These are phyloP conservation scores for Riparia riparia DNA, from an alignment of 2,113 vertebrate species.

Conservation along the genomic window DNA sequence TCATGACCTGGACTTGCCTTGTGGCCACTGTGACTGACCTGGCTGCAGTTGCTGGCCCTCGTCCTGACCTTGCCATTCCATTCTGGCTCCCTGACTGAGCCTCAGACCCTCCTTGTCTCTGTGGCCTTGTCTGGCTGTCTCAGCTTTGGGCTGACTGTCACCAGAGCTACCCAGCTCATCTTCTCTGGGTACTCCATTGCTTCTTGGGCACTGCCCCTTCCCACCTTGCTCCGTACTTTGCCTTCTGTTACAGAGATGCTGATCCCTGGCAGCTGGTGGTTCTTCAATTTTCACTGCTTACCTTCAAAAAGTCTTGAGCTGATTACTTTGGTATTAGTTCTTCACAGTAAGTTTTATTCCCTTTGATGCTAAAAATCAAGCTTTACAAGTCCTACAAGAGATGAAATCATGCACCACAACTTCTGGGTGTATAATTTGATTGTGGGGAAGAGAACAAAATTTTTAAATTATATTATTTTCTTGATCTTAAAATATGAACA, in stretches of 20 bases:
- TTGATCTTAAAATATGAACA: background rate
- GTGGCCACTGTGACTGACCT: background rate
- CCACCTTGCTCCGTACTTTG: fast-evolving
- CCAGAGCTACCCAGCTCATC: background rate
- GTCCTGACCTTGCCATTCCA: background rate
- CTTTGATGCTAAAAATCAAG: background rate
- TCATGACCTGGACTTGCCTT: fast-evolving
- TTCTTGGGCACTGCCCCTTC: background rate
- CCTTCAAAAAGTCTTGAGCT: background rate
- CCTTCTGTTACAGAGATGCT: background rate
- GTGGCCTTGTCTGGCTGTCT: background rate
- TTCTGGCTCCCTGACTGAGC: background rate
- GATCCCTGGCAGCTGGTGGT: background rate
- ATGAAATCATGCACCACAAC: fast-evolving
- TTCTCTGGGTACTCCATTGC: background rate
- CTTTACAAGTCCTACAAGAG: background rate
- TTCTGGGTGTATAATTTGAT: background rate
- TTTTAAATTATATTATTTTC: background rate
- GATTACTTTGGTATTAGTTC: background rate
- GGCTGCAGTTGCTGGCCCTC: background rate
- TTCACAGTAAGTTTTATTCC: background rate
- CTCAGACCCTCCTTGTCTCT: background rate
- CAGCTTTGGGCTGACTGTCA: background rate
- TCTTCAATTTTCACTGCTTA: background rate
- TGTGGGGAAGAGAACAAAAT: background rate